These are phyloP conservation scores for Sebastes aleutianus DNA, from an alignment of 2,797 vertebrate genomes.

Conservation along the genomic window DNA sequence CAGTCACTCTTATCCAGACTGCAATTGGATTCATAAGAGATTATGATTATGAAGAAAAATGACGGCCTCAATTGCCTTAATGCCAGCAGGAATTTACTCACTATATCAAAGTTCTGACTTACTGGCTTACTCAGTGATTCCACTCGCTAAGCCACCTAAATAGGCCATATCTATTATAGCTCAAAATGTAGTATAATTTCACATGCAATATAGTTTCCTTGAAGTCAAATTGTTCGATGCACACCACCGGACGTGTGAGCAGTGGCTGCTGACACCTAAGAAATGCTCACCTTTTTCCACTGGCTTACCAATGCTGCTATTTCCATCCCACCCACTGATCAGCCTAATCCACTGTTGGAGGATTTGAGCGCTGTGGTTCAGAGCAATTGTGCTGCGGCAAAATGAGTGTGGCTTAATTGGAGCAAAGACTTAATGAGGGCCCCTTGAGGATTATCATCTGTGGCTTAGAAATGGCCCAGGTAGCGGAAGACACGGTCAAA, in stretches of 20 bases:
- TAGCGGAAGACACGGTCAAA: slow-evolving; percentile 65
- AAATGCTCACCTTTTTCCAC: slow-evolving; percentile 45
- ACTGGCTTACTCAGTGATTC: slow-evolving; percentile 1
- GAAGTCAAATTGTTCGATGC: background rate
- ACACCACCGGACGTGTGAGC: background rate
- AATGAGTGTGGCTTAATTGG: slow-evolving; percentile 78
- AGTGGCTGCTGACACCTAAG: slow-evolving; percentile 30
- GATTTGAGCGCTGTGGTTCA: slow-evolving; percentile 62
- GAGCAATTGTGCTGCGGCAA: slow-evolving; percentile 67
- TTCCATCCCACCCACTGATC: slow-evolving; percentile 72
- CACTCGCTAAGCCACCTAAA: slow-evolving; percentile 23
- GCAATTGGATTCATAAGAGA: slow-evolving; percentile 4
- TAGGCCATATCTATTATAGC: background rate
- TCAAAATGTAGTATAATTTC: slow-evolving; percentile 1
- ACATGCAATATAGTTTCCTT: background rate
- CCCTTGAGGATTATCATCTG: slow-evolving; percentile 76
- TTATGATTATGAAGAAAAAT: slow-evolving; percentile 18
- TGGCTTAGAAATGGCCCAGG: slow-evolving; percentile 77
- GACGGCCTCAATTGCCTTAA: background rate
- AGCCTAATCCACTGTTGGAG: slow-evolving; percentile 75
- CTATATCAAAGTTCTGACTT: slow-evolving; percentile 27
- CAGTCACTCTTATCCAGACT: background rate
- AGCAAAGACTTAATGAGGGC: slow-evolving; percentile 80
- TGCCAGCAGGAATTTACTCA: slow-evolving; percentile 10
- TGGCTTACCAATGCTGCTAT: slow-evolving; percentile 47